Evolutionary conservation across 2,113 vertebrate genomes (phyloP).

Genomic region (Rhipidura dahli): DNA sequence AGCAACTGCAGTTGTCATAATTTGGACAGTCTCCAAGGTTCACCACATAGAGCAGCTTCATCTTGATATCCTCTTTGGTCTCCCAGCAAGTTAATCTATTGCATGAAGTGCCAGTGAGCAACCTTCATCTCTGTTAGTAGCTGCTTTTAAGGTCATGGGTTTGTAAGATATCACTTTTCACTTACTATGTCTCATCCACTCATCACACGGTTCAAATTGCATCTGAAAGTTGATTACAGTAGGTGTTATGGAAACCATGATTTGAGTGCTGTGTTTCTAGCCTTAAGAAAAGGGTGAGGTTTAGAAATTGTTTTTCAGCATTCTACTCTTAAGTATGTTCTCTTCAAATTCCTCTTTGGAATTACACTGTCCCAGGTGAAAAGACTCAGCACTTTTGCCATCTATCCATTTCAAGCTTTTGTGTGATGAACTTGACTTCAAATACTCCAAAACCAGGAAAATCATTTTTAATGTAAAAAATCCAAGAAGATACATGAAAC

Average conservation of each 20-base stretch:
- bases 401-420: not conserved
- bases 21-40: not conserved
- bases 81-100: not conserved
- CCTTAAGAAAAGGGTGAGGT: not conserved
- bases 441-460: not conserved
- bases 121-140: not conserved
- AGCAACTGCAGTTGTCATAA: not conserved
- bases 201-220: not conserved
- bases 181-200: not conserved
- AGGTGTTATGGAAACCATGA: not conserved
- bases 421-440: not conserved
- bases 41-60: not conserved
- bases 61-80: not conserved
- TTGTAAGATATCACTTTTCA: not conserved
- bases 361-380: not conserved
- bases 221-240: not conserved
- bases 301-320: not conserved
- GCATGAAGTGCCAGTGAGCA: not conserved
- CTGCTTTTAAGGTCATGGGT: not conserved
- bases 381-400: not conserved
- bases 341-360: not conserved
- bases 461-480: not conserved
- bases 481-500: not conserved
- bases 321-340: not conserved
- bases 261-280: not conserved